Evolutionary conservation across 2,888 invertebrate genomes (phyloP), one percentile per base, ranked within the genome.

Genomic region (Agrenia bidenticulata): DNA sequence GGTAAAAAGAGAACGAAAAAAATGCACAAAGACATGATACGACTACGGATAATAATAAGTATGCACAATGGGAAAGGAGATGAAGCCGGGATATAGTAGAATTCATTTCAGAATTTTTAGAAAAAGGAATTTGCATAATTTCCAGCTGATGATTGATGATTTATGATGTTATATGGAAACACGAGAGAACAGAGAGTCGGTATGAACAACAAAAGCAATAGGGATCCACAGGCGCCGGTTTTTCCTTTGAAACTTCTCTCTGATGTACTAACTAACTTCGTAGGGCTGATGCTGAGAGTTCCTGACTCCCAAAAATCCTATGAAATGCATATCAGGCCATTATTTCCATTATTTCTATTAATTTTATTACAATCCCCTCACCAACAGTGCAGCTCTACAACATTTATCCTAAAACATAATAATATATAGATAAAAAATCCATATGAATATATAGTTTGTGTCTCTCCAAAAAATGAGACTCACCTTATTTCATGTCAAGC

Each of bases 101-200:
- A 32, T 11, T 32, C 32, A 32, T 32, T 32, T 32, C 11, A 32
- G 15, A 45, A 15, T 39, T 45, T 45, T 45, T 19, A 45, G 45
- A 15, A 19, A 45, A n/a, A 7, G 21, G 32, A 55, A 55, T 55
- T 55, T 55, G 55, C 55, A 55, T 55, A 55, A 55, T 55, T 55
- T 55, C 19, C 55, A 55, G 55, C 32, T 55, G 55, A 55, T 55
- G 55, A 55, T 55, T 55, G 32, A 55, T 55, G 55, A 55, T 55
- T 55, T 55, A 55, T 55, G 55, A 32, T 11, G 19, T 45, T 24
- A 55, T 2, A 4, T 55, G 55, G 32, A 27, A 55, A 55, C 27
- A 55, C n/a, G n/a, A n/a, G n/a, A n/a, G 21, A 11, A 55, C 23
- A 55, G 32, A 4, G 2, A 4, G 19, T 19, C 45, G 45, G 45